Base-by-base conservation (phyloP, 2,113 vertebrate species). In the Alligator mississippiensis region DNA sequence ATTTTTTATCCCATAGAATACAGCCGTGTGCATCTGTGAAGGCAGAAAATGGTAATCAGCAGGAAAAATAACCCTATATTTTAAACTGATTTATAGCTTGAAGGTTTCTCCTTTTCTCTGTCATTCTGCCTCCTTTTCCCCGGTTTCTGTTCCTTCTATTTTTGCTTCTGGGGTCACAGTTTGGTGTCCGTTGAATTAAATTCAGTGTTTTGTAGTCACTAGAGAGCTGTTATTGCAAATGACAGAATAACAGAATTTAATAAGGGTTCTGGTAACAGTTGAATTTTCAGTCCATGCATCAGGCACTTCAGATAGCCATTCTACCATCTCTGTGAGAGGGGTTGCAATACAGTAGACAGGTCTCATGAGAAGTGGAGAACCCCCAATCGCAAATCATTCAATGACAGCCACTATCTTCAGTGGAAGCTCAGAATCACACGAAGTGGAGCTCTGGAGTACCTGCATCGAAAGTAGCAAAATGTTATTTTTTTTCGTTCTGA, bases 281-380 rank as follows among this genome's bases (percentile, higher is more conserved):
- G 95, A 93, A 54, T 96, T 96, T 96, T 87, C 91, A 92, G 80
- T 91, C 93, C 89, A 22, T 93, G 94, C 84, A 89, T 62, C 89
- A 96, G 70, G 76, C 85, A 89, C 95, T 96, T 84, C 58, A 79
- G 27, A 11, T 96, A 88, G 84, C 84, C 75, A 57, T 87, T 96
- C 61, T 61, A 85, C 89, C 77, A 6, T 89, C 55, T 83, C 87
- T 92, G 30, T 76, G 81, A 30, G 30, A 95, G n/a, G 5, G 21
- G 62, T 61, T 94, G 38, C 82, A 60, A 38, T 83, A 80, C 85
- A 78, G 38, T 76, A 68, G 66, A 80, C 84, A 1, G 0, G 19
- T 75, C 30, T 8, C 85, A 12, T 54, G 38, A 57, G 81, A 66
- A 17, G 25, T 57, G 68, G 55, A 84, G 27, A 1, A 0, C 25